These are phyloP conservation scores for human DNA, from an alignment of 2,113 vertebrate species.

Conservation along the genomic window DNA sequence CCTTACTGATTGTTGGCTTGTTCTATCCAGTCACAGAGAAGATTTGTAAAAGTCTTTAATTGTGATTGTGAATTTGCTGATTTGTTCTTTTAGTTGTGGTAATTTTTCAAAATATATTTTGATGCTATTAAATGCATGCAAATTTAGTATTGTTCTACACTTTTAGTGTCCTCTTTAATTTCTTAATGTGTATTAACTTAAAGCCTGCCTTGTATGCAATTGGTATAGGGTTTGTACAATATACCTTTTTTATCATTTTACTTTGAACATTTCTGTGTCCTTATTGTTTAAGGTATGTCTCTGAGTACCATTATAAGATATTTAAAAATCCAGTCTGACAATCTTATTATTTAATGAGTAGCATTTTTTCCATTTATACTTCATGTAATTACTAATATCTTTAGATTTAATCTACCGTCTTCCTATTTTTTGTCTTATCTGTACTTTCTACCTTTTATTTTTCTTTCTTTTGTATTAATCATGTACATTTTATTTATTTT, in stretches of 20 bases:
- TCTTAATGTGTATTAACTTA: background rate
- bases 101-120: background rate
- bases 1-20: background rate
- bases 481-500: background rate
- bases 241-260: background rate
- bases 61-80: background rate
- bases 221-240: background rate
- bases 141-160: background rate
- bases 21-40: background rate
- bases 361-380: background rate
- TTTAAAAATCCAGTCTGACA: background rate
- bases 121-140: background rate
- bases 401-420: background rate
- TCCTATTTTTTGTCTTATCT: background rate
- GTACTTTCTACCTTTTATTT: background rate
- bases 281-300: background rate
- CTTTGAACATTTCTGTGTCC: background rate
- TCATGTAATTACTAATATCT: background rate
- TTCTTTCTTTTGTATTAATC: background rate
- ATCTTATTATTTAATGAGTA: background rate
- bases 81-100: background rate
- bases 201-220: background rate
- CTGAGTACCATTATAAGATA: background rate
- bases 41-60: background rate
- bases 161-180: background rate